Percentiles rank a stretch among this genome's conserved stretches.
phyloP scores from a whole-genome alignment of 2,888 invertebrate genomes.

The Macrophya alboannulata region DNA sequence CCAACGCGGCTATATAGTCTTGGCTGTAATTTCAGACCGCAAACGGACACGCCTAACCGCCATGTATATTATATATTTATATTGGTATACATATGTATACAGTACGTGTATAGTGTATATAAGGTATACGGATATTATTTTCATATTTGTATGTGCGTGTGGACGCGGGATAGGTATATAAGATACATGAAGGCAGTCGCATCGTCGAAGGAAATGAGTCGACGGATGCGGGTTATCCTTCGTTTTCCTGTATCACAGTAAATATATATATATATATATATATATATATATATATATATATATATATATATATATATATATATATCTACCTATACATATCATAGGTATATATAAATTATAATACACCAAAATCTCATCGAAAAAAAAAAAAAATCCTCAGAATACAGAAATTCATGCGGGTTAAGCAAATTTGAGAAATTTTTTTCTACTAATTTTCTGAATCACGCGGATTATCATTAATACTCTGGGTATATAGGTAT shows the following conservation, averaged over 20 bases:
- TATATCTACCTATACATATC: too few relatives aligned
- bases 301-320: too few relatives aligned
- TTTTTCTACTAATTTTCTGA: background rate
- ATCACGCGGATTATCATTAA: background rate
- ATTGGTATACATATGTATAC: background rate
- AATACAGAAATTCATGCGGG: too few relatives aligned
- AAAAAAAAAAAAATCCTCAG: too few relatives aligned
- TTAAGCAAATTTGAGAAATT: background rate
- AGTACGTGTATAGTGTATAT: background rate
- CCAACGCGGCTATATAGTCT: background rate
- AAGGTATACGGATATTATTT: background rate
- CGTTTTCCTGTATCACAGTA: background rate
- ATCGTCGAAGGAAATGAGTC: background rate
- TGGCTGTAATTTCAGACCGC: slow-evolving; percentile 45
- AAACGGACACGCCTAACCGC: slow-evolving; percentile 42
- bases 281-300: too few relatives aligned
- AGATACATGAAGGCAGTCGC: too few relatives aligned
- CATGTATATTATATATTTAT: background rate
- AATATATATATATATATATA: too few relatives aligned
- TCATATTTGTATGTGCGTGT: background rate
- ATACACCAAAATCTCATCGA: background rate
- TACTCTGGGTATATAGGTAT: too few relatives aligned
- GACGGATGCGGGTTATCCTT: slow-evolving; percentile 4
- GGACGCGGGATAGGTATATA: background rate
- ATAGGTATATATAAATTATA: background rate